Conservation (phyloP, 64 coral and sea anemone genomes). For the Stylophora pistillata region DNA sequence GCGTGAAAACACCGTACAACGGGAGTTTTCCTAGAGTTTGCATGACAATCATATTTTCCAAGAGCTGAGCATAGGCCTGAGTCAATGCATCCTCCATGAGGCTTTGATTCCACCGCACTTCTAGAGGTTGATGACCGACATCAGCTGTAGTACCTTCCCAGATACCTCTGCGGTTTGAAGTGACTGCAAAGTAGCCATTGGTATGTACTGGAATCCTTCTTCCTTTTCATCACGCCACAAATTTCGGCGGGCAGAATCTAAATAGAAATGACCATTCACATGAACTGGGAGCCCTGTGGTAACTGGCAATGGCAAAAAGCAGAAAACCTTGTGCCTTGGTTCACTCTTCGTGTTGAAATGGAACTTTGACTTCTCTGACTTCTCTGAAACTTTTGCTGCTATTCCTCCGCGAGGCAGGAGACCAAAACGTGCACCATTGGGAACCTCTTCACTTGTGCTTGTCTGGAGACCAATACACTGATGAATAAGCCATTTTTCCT, state of each 20-base stretch:
- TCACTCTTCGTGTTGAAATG: not conserved
- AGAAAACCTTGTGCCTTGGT: conserved; percentile 69
- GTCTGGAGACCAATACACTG: conserved; percentile 46
- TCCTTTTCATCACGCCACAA: conserved; percentile 79
- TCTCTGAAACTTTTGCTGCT: conserved; percentile 63
- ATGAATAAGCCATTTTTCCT: conserved; percentile 88
- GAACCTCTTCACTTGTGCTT: conserved; percentile 36
- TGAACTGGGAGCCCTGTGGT: conserved; percentile 85
- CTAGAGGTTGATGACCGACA: conserved; percentile 51
- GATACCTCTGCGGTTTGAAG: conserved; percentile 87
- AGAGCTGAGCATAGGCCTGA: conserved; percentile 63
- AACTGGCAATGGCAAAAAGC: conserved; percentile 87
- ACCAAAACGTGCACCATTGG: conserved; percentile 51
- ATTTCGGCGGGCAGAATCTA: conserved; percentile 85
- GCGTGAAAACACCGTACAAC: conserved; percentile 31
- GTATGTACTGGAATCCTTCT: conserved; percentile 81
- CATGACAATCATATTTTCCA: conserved; percentile 61
- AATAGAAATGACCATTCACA: conserved; percentile 92
- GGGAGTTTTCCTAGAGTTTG: conserved; percentile 25
- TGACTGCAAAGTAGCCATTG: conserved; percentile 93
- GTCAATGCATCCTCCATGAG: conserved; percentile 90
- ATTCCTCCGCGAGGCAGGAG: conserved; percentile 40
- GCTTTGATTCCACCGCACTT: conserved; percentile 78
- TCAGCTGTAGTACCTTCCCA: conserved; percentile 81
- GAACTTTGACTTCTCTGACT: not conserved